These are phyloP conservation scores for Rhinogobius similis DNA, from an alignment of 2,113 vertebrate species.

Conservation along the genomic window DNA sequence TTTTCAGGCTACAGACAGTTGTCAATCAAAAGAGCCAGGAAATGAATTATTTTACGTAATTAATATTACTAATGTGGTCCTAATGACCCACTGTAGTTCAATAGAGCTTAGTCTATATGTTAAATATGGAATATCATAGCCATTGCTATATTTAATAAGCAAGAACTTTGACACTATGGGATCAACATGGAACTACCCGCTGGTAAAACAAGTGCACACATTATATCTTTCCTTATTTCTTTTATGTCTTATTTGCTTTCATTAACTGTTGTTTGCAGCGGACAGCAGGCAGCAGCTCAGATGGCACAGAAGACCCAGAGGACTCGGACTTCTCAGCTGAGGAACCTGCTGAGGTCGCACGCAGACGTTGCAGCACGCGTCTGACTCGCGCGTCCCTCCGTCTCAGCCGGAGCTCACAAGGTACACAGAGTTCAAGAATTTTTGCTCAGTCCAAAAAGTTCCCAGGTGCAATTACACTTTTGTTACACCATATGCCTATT, in stretches of 20 bases:
- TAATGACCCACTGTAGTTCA: not conserved
- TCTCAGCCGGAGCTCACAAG: constrained; percentile 92
- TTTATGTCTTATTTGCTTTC: not conserved
- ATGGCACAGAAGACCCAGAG: constrained; percentile 97
- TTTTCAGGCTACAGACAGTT: not conserved
- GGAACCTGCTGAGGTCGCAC: constrained; percentile 84
- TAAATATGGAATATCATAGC: not conserved
- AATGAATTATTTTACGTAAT: not conserved
- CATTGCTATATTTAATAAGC: not conserved
- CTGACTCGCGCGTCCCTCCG: constrained; percentile 91
- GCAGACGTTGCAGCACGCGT: constrained; percentile 82
- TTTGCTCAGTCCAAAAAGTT: not conserved
- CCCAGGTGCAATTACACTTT: not conserved
- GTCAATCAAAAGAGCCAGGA: not conserved
- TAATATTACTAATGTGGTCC: not conserved
- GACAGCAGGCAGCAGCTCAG: constrained; percentile 93
- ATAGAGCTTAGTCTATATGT: not conserved
- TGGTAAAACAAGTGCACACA: constrained; percentile 28
- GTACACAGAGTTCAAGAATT: constrained; percentile 59
- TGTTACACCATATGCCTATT: not conserved
- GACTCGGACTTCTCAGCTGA: constrained; percentile 97
- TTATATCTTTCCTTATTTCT: not conserved
- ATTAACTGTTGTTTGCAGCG: constrained; percentile 72
- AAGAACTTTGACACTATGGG: constrained; percentile 42
- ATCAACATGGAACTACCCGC: constrained; percentile 61